These are phyloP conservation scores for Parnassius glacialis DNA, from an alignment of 2,888 invertebrate genomes.

Conservation along the genomic window DNA sequence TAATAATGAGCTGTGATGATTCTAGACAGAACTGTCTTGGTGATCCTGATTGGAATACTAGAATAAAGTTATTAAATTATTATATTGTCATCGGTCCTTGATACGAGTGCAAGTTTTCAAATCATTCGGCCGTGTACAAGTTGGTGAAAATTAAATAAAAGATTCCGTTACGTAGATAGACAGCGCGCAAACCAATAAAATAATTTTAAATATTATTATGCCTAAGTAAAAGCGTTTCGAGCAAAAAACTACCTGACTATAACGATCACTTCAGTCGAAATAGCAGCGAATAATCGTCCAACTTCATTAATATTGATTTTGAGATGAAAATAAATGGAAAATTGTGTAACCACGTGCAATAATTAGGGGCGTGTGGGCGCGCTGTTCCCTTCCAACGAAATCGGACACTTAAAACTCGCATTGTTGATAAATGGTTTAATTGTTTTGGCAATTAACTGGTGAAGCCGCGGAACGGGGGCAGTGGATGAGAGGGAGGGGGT, in stretches of 20 bases:
- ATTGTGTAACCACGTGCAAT: conserved; percentile 40
- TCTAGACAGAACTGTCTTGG: no score
- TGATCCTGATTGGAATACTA: no score
- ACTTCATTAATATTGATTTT: conserved; percentile 25
- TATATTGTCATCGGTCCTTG: no score
- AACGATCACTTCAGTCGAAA: not conserved
- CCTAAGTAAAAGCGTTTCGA: no score
- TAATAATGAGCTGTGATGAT: no score
- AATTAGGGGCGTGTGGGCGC: conserved; percentile 44
- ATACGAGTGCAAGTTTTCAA: no score
- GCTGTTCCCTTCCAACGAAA: conserved; percentile 40
- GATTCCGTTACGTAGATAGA: no score
- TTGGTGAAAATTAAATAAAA: no score
- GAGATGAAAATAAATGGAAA: conserved; percentile 42
- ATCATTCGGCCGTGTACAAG: no score
- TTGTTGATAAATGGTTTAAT: conserved; percentile 65
- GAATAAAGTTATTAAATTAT: no score
- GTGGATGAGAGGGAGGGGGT: conserved; percentile 26
- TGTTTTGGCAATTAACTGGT: conserved; percentile 67
- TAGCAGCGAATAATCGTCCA: not conserved
- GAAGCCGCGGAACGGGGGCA: conserved; percentile 26
- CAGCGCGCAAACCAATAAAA: no score
- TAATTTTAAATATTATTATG: no score
- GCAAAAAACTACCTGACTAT: not conserved
- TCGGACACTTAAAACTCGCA: conserved; percentile 52